Conservation (phyloP, 2,888 invertebrate species). For the Eustalomyia histrio region DNA sequence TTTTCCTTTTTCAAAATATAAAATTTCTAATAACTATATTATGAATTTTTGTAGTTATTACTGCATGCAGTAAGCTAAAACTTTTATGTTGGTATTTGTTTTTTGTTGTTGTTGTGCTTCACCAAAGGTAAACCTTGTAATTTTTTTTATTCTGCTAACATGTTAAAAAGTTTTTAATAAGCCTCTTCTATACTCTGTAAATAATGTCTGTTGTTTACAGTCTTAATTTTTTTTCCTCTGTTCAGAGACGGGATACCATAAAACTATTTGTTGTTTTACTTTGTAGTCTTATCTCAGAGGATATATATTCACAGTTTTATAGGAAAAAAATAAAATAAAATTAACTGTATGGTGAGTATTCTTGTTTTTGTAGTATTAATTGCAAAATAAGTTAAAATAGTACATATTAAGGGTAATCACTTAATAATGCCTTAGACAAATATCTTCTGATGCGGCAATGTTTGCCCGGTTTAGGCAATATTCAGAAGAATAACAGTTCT, state of each 20-base stretch:
- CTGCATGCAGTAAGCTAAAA: background rate
- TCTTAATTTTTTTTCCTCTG: background rate
- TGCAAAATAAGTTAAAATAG: too few relatives aligned
- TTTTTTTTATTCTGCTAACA: background rate
- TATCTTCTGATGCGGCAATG: too few relatives aligned
- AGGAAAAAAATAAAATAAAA: too few relatives aligned
- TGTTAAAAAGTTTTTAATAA: background rate
- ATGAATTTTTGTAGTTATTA: background rate
- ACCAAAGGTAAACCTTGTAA: background rate
- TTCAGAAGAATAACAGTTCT: too few relatives aligned
- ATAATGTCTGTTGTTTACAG: conserved; percentile 5
- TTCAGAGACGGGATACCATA: background rate
- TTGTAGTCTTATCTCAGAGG: background rate
- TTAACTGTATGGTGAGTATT: too few relatives aligned
- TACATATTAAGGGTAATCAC: too few relatives aligned
- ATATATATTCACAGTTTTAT: background rate
- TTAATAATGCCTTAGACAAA: too few relatives aligned
- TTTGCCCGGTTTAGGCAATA: too few relatives aligned
- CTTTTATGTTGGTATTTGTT: background rate
- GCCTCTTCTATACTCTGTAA: background rate
- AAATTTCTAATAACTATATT: background rate
- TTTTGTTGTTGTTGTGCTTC: background rate
- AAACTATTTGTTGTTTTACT: background rate
- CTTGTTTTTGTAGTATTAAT: too few relatives aligned
- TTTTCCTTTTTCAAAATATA: background rate